Base-by-base conservation (phyloP, 2,113 vertebrate species). In the Eulacestoma nigropectus region DNA sequence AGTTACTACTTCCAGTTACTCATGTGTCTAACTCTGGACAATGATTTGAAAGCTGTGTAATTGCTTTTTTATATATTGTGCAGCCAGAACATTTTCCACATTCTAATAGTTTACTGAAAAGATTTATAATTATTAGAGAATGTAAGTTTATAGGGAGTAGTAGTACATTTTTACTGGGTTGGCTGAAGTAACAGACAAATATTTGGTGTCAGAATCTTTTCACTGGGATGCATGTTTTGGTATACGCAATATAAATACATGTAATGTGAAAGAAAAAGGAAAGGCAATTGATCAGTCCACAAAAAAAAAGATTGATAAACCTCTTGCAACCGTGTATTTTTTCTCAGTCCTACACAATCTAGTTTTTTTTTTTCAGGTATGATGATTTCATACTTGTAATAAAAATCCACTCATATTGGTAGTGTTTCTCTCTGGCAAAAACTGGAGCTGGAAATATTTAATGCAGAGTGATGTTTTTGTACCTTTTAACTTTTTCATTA, bases 1-100 rank as follows among this genome's bases (percentile, higher is more conserved):
- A 60, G 10, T 81, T 90, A 42, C 56, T 84, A 5, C 47, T 89
- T 78, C 44, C 86, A 72, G 79, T 93, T 94, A 85, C 18, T 92
- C 30, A 18, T 80, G 37, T 85, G 72, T 92, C 73, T 86, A 72
- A 56, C 56, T 53, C 53, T 74, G 55, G 68, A 86, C 87, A 81
- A 72, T 93, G 41, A 75, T 88, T 86, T 81, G 53, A 92, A 95
- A 94, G 85, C 72, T 33, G 2, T 86, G 76, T 90, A 93, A 95
- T 95, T 93, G 90, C 63, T 84, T 90, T 96, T 93, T 94, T 92
- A 93, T 94, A 55, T 94, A 69, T 92, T 84, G 47, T 80, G 35
- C 27, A 88, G 39, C 55, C 68, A 74, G 83, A 75, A 84, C 32
- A 39, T 60, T 88, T 94, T 83, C 60, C 35, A 80, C 27, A 30